These are phyloP conservation scores for Patella pellucida DNA, from an alignment of 2,888 invertebrate species.

Conservation along the genomic window DNA sequence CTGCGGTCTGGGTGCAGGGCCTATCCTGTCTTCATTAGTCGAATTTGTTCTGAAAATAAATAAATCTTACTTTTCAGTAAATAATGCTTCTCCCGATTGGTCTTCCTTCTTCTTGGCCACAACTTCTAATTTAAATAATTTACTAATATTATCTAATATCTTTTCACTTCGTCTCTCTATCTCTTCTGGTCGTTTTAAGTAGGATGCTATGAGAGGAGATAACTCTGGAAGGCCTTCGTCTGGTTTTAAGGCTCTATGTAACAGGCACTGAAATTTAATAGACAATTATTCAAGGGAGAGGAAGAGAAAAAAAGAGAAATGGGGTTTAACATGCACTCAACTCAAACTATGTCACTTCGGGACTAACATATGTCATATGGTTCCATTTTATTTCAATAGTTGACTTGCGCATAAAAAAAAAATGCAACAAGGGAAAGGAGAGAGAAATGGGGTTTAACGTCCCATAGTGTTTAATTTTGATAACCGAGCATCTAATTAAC, in stretches of 20 bases:
- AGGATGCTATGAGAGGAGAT: conserved; percentile 65
- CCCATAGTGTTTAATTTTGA: too few relatives aligned
- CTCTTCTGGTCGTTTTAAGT: conserved; percentile 63
- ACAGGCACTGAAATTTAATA: conserved; percentile 72
- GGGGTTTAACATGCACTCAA: background rate
- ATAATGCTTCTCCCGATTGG: conserved; percentile 63
- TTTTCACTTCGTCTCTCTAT: conserved; percentile 52
- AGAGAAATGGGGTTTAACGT: background rate
- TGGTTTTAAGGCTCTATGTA: conserved; percentile 77
- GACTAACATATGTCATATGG: too few relatives aligned
- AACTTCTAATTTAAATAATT: conserved; percentile 64
- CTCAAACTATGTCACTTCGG: background rate
- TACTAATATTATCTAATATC: conserved; percentile 58
- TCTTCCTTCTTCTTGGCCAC: conserved; percentile 62
- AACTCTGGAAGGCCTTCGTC: conserved; percentile 75
- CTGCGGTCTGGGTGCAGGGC: too few relatives aligned
- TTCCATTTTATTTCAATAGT: too few relatives aligned
- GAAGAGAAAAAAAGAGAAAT: too few relatives aligned
- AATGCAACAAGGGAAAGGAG: conserved; percentile 2
- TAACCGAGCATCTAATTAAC: too few relatives aligned
- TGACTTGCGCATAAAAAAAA: too few relatives aligned
- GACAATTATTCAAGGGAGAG: background rate
- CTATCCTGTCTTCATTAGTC: too few relatives aligned
- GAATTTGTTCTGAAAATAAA: too few relatives aligned
- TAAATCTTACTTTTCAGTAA: conserved; percentile 58